A percentile compares a stretch with the other conserved stretches of the same genome.
phyloP scores from a whole-genome alignment of 1,140 invertebrate genomes.

The Neoseiulus cucumeris region DNA sequence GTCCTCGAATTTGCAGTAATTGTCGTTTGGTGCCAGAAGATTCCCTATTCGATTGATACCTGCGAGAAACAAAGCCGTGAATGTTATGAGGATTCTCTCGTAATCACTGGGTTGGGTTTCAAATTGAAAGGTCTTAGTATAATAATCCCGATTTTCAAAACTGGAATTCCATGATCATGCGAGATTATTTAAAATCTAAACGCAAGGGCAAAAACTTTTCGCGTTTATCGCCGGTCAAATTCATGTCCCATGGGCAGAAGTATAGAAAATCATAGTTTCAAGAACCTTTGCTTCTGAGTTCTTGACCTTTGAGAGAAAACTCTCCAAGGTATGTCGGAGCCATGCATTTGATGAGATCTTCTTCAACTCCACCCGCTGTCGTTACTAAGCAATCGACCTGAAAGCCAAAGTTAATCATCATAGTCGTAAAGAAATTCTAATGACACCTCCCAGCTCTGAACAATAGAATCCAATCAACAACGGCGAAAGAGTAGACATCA shows the following conservation, averaged over 20 bases:
- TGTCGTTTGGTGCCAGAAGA: slow-evolving; percentile 89
- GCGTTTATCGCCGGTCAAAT: too few species aligned
- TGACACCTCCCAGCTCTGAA: too few species aligned
- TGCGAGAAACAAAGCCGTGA: slow-evolving; percentile 24
- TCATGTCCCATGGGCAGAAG: too few species aligned
- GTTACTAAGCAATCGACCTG: slow-evolving; percentile 88
- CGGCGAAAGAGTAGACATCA: slow-evolving; percentile 14
- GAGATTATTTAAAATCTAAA: too few species aligned
- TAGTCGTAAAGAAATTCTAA: neutral
- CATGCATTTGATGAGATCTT: slow-evolving; percentile 97
- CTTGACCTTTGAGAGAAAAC: slow-evolving; percentile 52
- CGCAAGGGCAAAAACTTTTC: too few species aligned
- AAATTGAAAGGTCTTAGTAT: too few species aligned
- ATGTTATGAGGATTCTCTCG: neutral
- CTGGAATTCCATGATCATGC: too few species aligned
- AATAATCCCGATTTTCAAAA: too few species aligned
- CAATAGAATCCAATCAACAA: neutral
- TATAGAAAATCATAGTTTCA: neutral
- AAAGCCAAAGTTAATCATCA: slow-evolving; percentile 12
- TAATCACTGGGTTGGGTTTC: neutral
- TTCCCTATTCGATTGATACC: slow-evolving; percentile 97
- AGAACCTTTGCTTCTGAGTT: slow-evolving; percentile 22
- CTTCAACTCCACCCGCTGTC: slow-evolving; percentile 92
- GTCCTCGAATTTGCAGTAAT: slow-evolving; percentile 95
- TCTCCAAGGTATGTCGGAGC: slow-evolving; percentile 79